phyloP scores from a whole-genome alignment of 2,888 invertebrate species.

The Vesta saturnalis region DNA sequence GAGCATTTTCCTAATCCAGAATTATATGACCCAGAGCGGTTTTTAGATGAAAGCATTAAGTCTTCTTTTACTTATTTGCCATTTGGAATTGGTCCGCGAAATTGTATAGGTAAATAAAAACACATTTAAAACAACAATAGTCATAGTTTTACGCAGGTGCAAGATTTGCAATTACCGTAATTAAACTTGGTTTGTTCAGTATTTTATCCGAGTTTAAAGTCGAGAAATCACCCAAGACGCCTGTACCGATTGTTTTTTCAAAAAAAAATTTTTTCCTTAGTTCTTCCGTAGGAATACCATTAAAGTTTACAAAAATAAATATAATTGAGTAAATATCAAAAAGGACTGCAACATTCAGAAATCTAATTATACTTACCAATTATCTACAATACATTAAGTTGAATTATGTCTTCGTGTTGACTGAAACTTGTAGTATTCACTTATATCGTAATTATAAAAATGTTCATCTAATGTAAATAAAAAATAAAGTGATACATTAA shows the following conservation, averaged over 20 bases:
- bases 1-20: conserved; percentile 58
- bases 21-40: conserved; percentile 59
- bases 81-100: conserved; percentile 32
- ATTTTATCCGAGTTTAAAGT: conserved; percentile 37
- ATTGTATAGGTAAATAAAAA: conserved; percentile 28
- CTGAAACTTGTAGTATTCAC: too few species aligned
- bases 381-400: too few species aligned
- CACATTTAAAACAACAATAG: conserved; percentile 33
- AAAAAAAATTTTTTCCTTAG: conserved; percentile 29
- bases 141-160: conserved; percentile 34
- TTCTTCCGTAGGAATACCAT: conserved; percentile 24
- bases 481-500: too few species aligned
- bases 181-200: conserved; percentile 36
- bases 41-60: conserved; percentile 48
- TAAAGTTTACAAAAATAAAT: too few species aligned
- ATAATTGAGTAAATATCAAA: too few species aligned
- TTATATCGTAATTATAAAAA: too few species aligned
- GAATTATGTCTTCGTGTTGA: too few species aligned
- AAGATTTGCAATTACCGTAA: conserved; percentile 38
- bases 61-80: conserved; percentile 16
- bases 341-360: too few species aligned
- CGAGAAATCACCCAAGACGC: conserved; percentile 22
- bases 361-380: too few species aligned
- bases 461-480: too few species aligned
- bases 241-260: conserved; percentile 23